Evolutionary conservation across 2,888 invertebrate genomes (phyloP).

Genomic region (Chrysina gloriosa): DNA sequence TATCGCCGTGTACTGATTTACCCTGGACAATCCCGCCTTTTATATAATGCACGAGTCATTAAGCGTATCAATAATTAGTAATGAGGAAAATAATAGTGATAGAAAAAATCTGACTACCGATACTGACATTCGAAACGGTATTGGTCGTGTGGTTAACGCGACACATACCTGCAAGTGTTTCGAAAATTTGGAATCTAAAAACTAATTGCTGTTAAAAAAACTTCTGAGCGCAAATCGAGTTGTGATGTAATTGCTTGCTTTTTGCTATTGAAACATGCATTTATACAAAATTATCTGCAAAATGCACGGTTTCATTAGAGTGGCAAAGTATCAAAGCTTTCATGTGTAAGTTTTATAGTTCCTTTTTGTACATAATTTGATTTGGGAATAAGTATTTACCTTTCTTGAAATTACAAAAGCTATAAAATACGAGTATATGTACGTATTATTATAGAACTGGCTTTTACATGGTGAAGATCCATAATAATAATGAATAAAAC

Average conservation of each 20-base stretch:
- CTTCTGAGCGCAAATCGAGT: not conserved
- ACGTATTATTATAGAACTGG: no score
- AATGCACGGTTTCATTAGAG: no score
- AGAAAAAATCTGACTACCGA: not conserved
- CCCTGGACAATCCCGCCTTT: not conserved
- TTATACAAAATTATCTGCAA: not conserved
- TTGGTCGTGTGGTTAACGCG: not conserved
- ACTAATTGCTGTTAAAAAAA: not conserved
- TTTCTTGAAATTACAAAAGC: no score
- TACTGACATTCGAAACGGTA: not conserved
- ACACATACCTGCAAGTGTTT: not conserved
- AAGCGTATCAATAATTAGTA: slow-evolving; percentile 12
- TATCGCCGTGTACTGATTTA: not conserved
- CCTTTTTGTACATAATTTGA: no score
- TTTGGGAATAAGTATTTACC: no score
- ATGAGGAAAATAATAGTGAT: not conserved
- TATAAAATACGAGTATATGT: no score
- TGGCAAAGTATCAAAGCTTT: no score
- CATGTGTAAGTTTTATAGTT: no score
- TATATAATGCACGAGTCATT: slow-evolving; percentile 2
- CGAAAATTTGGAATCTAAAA: not conserved
- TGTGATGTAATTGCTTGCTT: not conserved
- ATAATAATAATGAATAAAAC: no score
- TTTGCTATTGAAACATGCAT: not conserved
- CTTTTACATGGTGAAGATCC: no score